A percentile compares a stretch with the other conserved stretches of the same genome.
Conservation (phyloP, 1,140 invertebrate species). For the Drosophila carrolli region DNA sequence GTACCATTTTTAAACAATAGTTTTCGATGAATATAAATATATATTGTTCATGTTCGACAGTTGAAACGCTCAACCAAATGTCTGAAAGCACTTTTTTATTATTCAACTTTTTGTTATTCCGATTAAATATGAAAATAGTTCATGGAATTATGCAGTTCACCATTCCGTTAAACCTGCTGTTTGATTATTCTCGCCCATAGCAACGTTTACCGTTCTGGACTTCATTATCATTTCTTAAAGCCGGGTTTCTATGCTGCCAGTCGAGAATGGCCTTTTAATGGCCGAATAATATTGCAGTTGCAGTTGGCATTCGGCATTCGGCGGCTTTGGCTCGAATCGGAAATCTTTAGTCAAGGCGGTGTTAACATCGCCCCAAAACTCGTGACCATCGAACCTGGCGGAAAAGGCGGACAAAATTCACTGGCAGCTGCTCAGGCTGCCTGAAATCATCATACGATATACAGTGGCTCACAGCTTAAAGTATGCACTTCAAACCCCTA, state of each 20-base stretch:
- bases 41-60: no score
- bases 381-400: slow-evolving; percentile 54
- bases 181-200: slow-evolving; percentile 36
- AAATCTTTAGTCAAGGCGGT: slow-evolving; percentile 64
- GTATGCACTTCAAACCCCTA: no score
- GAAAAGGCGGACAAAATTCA: slow-evolving; percentile 27
- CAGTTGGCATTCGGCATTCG: slow-evolving; percentile 35
- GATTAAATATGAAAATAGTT: slow-evolving; percentile 34
- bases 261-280: slow-evolving; percentile 67
- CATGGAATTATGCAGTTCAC: slow-evolving; percentile 16
- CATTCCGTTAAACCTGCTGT: slow-evolving; percentile 32
- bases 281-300: slow-evolving; percentile 74
- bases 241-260: slow-evolving; percentile 19
- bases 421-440: slow-evolving; percentile 51
- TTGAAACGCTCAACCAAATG: no score
- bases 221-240: slow-evolving; percentile 74
- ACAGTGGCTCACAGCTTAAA: no score
- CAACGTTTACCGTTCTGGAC: slow-evolving; percentile 69
- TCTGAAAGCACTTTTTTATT: slow-evolving; percentile 1
- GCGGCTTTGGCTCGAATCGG: slow-evolving; percentile 25
- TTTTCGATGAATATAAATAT: no score
- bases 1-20: no score
- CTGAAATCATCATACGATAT: slow-evolving; percentile 68
- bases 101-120: slow-evolving; percentile 20
- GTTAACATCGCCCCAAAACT: slow-evolving; percentile 72